Base-by-base conservation (phyloP, 2,113 vertebrate species). In the Bufo gargarizans region DNA sequence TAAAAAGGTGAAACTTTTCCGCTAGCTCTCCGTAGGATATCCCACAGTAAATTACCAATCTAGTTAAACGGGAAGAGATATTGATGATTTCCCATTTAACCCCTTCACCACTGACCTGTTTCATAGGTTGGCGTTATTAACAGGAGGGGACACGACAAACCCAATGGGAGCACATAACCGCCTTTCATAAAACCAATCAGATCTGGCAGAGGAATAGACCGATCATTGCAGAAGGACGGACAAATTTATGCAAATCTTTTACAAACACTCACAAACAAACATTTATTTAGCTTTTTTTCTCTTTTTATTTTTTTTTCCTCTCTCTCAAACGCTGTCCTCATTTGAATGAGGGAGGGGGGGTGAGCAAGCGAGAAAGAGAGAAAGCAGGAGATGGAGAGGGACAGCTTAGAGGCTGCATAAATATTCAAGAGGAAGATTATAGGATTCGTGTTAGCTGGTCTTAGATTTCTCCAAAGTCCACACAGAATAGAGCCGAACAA, bases 371-470 rank as follows among this genome's bases (percentile, higher is more conserved):
- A 92, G 91, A 93, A 92, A 94, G 92, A 91, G 94, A 93, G 93
- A 94, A 93, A 95, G 92, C 93, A 93, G 92, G 91, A 94, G 92
- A 94, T 94, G 91, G 95, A 94, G 95, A 95, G 95, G 95, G 94
- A 94, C 93, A 95, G 95, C 94, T 96, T 96, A 96, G 95, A 95
- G 93, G 93, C 94, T 93, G 93, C 95, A 97, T 97, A 96, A 96
- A 97, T 97, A 97, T 97, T 96, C 96, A 97, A 92, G 93, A 94
- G 95, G 94, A 96, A 96, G 94, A 96, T 96, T 96, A 95, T 93
- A 94, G 94, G 94, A 95, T 95, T 94, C 93, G 93, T 94, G 94
- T 94, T 95, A 93, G 95, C 94, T 94, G 94, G 95, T 95, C 94
- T 95, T 95, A 94, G 95, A 93, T 94, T 95, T 95, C 94, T 95